phyloP scores from a whole-genome alignment of 2,888 invertebrate genomes.

The Cheilosia soror region DNA sequence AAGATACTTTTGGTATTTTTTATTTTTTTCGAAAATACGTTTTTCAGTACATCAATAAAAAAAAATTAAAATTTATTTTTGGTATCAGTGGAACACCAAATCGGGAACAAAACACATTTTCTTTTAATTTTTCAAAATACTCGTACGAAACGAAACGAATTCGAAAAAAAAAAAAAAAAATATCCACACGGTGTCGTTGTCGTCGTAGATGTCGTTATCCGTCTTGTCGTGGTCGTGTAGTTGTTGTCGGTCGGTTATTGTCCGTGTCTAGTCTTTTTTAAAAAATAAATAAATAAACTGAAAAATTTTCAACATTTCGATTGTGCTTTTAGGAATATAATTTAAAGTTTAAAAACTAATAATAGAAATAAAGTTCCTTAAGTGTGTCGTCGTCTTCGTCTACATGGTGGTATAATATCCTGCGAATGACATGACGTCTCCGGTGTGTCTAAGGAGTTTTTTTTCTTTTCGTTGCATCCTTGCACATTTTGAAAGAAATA shows the following conservation, averaged over 20 bases:
- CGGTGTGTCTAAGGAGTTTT: slow-evolving; percentile 41
- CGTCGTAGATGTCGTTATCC: slow-evolving; percentile 5
- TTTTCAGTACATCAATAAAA: background rate
- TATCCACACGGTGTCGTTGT: slow-evolving; percentile 4
- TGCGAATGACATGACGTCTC: slow-evolving; percentile 33
- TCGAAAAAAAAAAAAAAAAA: no score
- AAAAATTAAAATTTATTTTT: slow-evolving; percentile 14
- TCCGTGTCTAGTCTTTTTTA: background rate
- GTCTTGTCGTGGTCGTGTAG: slow-evolving; percentile 15
- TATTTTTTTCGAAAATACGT: background rate
- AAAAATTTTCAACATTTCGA: background rate
- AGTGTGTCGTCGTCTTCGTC: background rate
- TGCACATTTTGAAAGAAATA: background rate
- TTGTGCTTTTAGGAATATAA: slow-evolving; percentile 3
- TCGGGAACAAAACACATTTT: background rate
- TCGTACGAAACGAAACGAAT: slow-evolving; percentile 13
- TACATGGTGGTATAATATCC: slow-evolving; percentile 23
- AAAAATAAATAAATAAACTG: background rate
- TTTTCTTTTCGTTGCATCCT: slow-evolving; percentile 4
- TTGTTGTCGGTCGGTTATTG: slow-evolving; percentile 17
- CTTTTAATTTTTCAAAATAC: slow-evolving; percentile 34
- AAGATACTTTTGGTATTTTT: background rate
- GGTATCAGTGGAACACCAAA: slow-evolving; percentile 7
- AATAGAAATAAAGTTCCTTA: background rate
- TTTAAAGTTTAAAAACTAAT: slow-evolving; percentile 11